These are phyloP conservation scores for Schrankia costaestrigalis DNA, from an alignment of 2,888 invertebrate genomes.

Conservation along the genomic window DNA sequence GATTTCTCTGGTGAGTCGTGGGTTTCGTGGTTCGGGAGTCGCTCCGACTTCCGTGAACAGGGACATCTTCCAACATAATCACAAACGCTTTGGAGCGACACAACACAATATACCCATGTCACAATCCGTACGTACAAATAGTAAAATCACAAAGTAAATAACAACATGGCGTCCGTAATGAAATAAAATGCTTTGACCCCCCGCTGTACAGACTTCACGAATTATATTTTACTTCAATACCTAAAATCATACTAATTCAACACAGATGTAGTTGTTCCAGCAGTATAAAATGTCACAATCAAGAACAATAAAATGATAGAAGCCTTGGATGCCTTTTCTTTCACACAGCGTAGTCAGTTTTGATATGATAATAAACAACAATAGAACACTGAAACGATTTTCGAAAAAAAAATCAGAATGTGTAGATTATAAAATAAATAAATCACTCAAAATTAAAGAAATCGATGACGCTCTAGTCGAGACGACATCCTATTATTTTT, in stretches of 20 bases:
- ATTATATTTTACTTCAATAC: slow-evolving; percentile 3
- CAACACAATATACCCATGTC: slow-evolving; percentile 66
- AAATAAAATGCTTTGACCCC: slow-evolving; percentile 28
- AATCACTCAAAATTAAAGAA: slow-evolving; percentile 58
- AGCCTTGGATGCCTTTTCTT: no score
- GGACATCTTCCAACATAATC: slow-evolving; percentile 80
- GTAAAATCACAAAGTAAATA: slow-evolving; percentile 70
- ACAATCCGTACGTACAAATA: slow-evolving; percentile 40
- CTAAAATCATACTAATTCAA: slow-evolving; percentile 22
- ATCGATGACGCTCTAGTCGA: slow-evolving; percentile 57
- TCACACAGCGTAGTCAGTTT: slow-evolving; percentile 18
- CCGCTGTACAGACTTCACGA: slow-evolving; percentile 4
- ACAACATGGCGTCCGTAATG: slow-evolving; percentile 72
- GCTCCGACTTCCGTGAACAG: slow-evolving; percentile 72
- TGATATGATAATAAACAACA: slow-evolving; percentile 17
- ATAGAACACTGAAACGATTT: slow-evolving; percentile 31
- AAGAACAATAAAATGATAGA: slow-evolving; percentile 8
- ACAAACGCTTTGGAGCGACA: slow-evolving; percentile 54
- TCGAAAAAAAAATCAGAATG: slow-evolving; percentile 26
- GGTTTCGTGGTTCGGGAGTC: slow-evolving; percentile 60
- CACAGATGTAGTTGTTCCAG: slow-evolving; percentile 27
- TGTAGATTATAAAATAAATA: slow-evolving; percentile 50
- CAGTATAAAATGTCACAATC: slow-evolving; percentile 14
- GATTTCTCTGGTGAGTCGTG: slow-evolving; percentile 89
- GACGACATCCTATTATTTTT: slow-evolving; percentile 48